These are phyloP conservation scores for Ophion costatus DNA, from an alignment of 2,888 invertebrate genomes.

Conservation along the genomic window DNA sequence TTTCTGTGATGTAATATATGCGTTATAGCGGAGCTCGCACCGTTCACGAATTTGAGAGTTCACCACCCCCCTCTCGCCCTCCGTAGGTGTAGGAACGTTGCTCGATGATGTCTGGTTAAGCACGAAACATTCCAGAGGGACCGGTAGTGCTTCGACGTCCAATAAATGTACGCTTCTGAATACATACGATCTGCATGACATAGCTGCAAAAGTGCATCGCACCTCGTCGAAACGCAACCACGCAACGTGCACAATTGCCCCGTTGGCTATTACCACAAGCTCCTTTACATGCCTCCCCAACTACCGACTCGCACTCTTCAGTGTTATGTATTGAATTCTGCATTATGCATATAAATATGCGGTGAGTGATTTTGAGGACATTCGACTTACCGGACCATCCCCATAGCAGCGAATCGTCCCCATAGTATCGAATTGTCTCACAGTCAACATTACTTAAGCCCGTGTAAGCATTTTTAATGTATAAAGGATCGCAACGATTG, in stretches of 20 bases:
- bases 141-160: not conserved
- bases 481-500: too few species aligned
- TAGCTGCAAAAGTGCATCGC: slow-evolving; percentile 26
- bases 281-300: slow-evolving; percentile 27
- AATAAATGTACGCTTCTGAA: slow-evolving; percentile 5
- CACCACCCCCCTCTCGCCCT: not conserved
- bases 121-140: slow-evolving; percentile 18
- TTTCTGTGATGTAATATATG: not conserved
- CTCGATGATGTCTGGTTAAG: slow-evolving; percentile 30
- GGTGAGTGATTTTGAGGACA: slow-evolving; percentile 45
- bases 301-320: slow-evolving; percentile 23
- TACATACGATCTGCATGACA: slow-evolving; percentile 25
- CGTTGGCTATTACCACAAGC: slow-evolving; percentile 32
- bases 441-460: not conserved
- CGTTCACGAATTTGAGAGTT: slow-evolving; percentile 1
- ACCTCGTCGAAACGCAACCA: slow-evolving; percentile 29
- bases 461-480: too few species aligned
- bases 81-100: not conserved
- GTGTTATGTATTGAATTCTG: slow-evolving; percentile 43
- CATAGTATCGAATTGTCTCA: not conserved
- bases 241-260: slow-evolving; percentile 18
- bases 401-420: not conserved
- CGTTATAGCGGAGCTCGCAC: slow-evolving; percentile 23
- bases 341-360: slow-evolving; percentile 11
- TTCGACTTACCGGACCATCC: slow-evolving; percentile 43